These are phyloP conservation scores for Corvus hawaiiensis DNA, from an alignment of 2,113 vertebrate species.

Conservation along the genomic window DNA sequence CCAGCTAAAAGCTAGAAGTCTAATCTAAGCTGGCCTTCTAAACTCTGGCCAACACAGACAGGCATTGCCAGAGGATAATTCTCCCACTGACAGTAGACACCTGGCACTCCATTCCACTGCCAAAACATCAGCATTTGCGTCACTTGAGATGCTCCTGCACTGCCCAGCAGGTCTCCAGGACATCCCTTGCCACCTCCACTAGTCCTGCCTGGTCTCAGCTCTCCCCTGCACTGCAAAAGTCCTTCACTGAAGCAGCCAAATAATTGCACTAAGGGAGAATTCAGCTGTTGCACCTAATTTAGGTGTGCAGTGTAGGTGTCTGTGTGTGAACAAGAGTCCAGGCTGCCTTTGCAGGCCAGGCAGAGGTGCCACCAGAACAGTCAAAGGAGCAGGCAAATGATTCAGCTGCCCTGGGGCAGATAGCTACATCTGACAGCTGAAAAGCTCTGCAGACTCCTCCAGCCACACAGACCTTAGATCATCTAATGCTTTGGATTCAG, in stretches of 20 bases:
- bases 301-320: rapidly evolving
- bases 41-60: background rate
- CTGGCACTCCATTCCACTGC: background rate
- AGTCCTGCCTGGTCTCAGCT: rapidly evolving
- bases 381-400: background rate
- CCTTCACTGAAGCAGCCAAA: background rate
- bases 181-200: background rate
- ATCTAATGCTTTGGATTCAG: background rate
- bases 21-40: background rate
- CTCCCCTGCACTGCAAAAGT: background rate
- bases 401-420: background rate
- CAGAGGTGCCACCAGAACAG: background rate
- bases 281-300: background rate
- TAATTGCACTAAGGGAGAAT: background rate
- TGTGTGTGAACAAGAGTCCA: background rate
- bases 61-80: background rate
- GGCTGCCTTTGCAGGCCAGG: background rate
- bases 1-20: background rate
- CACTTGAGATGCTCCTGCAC: background rate
- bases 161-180: background rate
- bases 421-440: background rate
- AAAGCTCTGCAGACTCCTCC: background rate
- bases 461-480: background rate
- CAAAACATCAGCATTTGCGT: background rate
- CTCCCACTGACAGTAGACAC: background rate